Base-by-base conservation (phyloP, 1,140 invertebrate genomes). In the Potamilus streckersoni region DNA sequence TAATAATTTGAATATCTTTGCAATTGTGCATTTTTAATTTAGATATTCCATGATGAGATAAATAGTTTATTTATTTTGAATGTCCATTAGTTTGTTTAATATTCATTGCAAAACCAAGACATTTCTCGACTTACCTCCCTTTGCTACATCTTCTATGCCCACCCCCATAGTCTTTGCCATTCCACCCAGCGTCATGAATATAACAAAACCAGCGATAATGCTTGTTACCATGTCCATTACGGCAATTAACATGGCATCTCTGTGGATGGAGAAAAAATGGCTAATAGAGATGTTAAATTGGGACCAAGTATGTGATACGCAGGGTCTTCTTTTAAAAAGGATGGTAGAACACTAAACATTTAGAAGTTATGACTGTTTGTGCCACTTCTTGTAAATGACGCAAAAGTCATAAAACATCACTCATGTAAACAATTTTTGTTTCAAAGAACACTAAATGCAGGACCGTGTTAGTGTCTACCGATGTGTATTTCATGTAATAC, bases 151-250 rank as follows among this genome's bases (percentile, higher is more conserved):
- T 11, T 20, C 19, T 68, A 69, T 12, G 2, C 38, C 55, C 5
- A 57, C 19, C 8, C 20, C 23, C n/a, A 59, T 16, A 15, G 13
- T 20, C n/a, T 23, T 57, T 15, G 98, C 97, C 97, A 99, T 98
- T 89, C 97, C 98, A 11, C 98, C 98, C 63, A 99, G 94, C 3
- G 98, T 96, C 0, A 97, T 98, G 90, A 99, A 99, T 83, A 99
- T 98, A 12, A 98, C 97, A 87, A 99, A 98, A 15, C 98, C 98
- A 77, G 97, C 96, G 89, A 98, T 98, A 93, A 99, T 95, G 83
- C 96, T 97, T 0, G 98, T 99, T 80, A 95, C 95, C 16, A 96
- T 96, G 89, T 99, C 99, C 2, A 98, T 94, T 55, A 95, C 93
- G 80, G 97, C 98, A 1, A 99, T 96, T 69, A 99, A 95, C 59